Evolutionary conservation across 2,888 invertebrate genomes (phyloP).

Genomic region (Tachina grossa): DNA sequence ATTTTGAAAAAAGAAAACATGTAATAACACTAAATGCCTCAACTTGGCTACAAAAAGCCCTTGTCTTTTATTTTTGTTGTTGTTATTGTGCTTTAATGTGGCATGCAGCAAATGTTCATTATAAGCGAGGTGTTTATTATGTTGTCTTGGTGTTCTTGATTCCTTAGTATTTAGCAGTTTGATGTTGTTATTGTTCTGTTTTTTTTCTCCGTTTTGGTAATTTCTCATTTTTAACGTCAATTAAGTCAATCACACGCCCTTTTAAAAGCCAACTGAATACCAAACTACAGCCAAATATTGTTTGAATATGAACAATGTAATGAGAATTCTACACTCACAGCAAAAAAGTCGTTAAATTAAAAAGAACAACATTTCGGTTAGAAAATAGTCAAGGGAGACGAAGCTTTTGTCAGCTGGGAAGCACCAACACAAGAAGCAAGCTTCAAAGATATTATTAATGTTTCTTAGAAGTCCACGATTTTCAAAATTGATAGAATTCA

Average conservation of each 20-base stretch:
- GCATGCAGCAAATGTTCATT: constrained; percentile 48
- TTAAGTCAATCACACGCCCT: constrained; percentile 83
- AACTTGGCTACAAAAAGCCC: constrained; percentile 45
- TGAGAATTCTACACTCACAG: constrained; percentile 45
- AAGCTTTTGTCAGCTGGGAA: too few relatives aligned
- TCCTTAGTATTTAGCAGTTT: constrained; percentile 61
- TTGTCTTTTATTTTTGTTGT: constrained; percentile 20
- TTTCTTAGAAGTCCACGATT: too few relatives aligned
- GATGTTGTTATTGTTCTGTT: constrained; percentile 74
- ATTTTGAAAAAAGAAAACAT: constrained; percentile 4
- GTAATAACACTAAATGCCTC: constrained; percentile 45
- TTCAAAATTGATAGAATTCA: too few relatives aligned
- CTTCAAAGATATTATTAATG: too few relatives aligned
- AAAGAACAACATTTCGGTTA: background rate
- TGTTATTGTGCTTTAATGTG: constrained; percentile 41
- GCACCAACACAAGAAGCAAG: too few relatives aligned
- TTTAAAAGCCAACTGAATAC: constrained; percentile 73
- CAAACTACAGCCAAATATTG: constrained; percentile 46
- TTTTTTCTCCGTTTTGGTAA: constrained; percentile 75
- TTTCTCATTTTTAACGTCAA: constrained; percentile 83
- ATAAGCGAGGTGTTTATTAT: constrained; percentile 70
- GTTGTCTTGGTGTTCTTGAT: constrained; percentile 67
- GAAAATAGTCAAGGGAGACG: too few relatives aligned
- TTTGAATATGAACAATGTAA: constrained; percentile 52
- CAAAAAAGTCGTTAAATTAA: constrained; percentile 15